Evolutionary conservation across 2,113 vertebrate genomes (phyloP).

Genomic region (Apus apus): DNA sequence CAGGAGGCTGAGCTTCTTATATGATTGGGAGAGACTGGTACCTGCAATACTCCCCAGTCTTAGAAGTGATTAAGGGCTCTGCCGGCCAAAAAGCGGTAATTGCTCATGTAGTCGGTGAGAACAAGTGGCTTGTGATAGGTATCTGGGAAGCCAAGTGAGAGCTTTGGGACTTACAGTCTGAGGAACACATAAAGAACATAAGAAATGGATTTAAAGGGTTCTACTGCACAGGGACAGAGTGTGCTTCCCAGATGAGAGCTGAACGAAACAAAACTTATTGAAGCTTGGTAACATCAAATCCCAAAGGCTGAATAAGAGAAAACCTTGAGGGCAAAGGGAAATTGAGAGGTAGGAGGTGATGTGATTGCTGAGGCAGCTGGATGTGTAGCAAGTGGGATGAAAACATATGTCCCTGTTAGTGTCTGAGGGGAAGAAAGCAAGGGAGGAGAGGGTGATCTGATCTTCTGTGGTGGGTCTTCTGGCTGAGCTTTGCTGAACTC

Average conservation of each 20-base stretch:
- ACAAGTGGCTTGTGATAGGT: neutral
- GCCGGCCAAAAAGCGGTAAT: neutral
- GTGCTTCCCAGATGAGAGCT: neutral
- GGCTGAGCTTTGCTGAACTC: neutral
- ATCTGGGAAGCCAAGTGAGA: neutral
- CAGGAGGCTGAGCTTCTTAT: neutral
- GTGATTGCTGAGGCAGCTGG: neutral
- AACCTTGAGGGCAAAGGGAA: neutral
- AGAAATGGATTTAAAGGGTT: neutral
- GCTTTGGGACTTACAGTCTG: neutral
- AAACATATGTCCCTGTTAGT: neutral
- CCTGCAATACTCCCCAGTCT: neutral
- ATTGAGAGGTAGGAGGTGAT: neutral
- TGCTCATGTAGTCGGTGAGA: neutral
- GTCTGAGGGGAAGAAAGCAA: neutral
- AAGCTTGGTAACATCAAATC: neutral
- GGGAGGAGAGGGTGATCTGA: neutral
- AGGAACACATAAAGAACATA: neutral
- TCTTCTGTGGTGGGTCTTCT: neutral
- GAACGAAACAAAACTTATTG: neutral
- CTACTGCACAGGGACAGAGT: neutral
- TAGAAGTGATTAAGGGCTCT: neutral
- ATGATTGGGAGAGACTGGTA: neutral
- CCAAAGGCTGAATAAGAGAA: neutral
- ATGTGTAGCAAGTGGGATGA: neutral